Conservation (phyloP, 2,888 invertebrate genomes). For the Hydroisotoma schaefferi region DNA sequence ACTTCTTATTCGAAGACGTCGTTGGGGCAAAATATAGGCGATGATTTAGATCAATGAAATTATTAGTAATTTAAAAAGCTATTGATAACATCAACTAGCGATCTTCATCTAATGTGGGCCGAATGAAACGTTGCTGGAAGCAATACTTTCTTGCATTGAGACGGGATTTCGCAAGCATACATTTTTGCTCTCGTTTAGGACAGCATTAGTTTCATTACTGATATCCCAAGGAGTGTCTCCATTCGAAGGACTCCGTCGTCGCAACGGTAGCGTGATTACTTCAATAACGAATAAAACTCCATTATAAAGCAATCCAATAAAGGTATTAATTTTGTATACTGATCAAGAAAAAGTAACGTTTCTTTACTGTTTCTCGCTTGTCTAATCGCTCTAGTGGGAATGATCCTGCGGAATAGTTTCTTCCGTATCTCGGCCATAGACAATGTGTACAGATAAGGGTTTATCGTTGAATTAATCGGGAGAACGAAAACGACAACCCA, state of each 20-base stretch:
- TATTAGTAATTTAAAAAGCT: too few relatives aligned
- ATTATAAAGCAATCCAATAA: too few relatives aligned
- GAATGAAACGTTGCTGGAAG: neutral
- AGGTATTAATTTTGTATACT: too few relatives aligned
- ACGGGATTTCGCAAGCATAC: neutral
- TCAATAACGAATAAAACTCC: too few relatives aligned
- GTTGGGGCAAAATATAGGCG: too few relatives aligned
- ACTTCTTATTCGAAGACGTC: too few relatives aligned
- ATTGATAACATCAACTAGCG: too few relatives aligned
- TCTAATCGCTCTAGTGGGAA: constrained; percentile 1
- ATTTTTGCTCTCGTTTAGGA: neutral
- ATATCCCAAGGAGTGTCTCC: neutral
- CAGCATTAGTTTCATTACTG: neutral
- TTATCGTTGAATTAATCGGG: constrained; percentile 65
- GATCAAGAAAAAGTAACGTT: too few relatives aligned
- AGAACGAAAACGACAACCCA: constrained; percentile 66
- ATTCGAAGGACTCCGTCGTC: too few relatives aligned
- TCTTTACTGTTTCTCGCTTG: neutral
- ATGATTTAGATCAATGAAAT: too few relatives aligned
- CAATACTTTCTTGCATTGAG: constrained; percentile 9
- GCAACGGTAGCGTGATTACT: constrained; percentile 1
- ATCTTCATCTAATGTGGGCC: neutral
- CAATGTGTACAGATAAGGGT: constrained; percentile 66
- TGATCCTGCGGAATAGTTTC: neutral
- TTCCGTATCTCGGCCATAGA: constrained; percentile 54